Evolutionary conservation across 1,140 invertebrate species (phyloP).

Genomic region (Triops cancriformis): DNA sequence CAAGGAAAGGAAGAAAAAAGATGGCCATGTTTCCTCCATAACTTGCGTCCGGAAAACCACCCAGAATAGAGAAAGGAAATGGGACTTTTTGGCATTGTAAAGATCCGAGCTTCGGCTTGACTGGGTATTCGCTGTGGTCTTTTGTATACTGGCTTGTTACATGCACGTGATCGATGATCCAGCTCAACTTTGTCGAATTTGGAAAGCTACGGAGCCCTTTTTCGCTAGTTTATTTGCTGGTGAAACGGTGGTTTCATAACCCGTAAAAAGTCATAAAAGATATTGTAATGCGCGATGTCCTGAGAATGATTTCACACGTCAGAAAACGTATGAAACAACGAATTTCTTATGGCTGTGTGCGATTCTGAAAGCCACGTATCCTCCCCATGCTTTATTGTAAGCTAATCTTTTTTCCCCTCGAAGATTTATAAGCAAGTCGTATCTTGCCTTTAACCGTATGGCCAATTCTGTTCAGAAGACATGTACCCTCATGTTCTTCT

Average conservation of each 20-base stretch:
- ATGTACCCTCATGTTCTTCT: too few relatives aligned
- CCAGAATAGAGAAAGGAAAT: neutral
- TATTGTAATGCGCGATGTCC: neutral
- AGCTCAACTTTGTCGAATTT: neutral
- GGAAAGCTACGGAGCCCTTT: neutral
- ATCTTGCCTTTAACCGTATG: too few relatives aligned
- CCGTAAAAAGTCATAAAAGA: neutral
- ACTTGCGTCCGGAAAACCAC: neutral
- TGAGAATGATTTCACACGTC: neutral
- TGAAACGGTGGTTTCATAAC: neutral
- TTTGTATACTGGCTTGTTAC: neutral
- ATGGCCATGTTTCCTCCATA: neutral
- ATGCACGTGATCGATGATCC: constrained; percentile 1
- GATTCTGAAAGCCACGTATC: neutral
- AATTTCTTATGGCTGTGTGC: neutral
- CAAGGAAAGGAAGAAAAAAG: neutral
- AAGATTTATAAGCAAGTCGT: neutral
- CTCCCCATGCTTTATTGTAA: neutral
- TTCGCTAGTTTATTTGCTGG: neutral
- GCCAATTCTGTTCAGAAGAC: too few relatives aligned
- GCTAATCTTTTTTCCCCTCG: neutral
- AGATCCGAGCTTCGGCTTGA: neutral
- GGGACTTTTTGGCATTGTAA: neutral
- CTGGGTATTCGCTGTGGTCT: neutral
- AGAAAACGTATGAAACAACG: neutral